Conservation (phyloP, 2,113 vertebrate genomes). For the Petrocephalus zakoni region DNA sequence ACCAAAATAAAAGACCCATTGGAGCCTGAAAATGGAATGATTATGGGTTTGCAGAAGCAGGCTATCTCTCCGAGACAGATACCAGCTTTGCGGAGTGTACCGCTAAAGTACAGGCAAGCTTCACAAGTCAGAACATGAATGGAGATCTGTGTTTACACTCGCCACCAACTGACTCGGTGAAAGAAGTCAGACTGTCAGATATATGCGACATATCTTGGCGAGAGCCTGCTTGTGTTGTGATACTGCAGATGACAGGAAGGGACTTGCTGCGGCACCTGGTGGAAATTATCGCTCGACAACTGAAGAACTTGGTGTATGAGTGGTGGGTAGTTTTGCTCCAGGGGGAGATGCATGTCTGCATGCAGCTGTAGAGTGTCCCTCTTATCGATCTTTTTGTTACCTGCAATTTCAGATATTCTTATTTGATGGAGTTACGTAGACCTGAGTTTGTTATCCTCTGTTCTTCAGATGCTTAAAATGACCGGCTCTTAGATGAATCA, state of each 20-base stretch:
- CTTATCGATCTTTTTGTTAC: background rate
- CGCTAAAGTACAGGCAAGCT: conserved; percentile 8
- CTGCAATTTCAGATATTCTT: background rate
- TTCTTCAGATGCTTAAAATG: background rate
- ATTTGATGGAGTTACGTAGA: background rate
- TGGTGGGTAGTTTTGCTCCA: conserved; percentile 10
- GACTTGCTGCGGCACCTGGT: conserved; percentile 9
- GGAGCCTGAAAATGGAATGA: conserved; percentile 24
- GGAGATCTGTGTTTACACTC: conserved; percentile 29
- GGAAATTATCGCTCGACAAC: conserved; percentile 33
- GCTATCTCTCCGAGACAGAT: conserved; percentile 39
- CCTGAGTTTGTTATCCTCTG: background rate
- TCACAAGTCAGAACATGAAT: conserved; percentile 26
- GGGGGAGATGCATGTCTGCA: background rate
- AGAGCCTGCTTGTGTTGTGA: conserved; percentile 8
- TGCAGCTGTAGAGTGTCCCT: background rate
- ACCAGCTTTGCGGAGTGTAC: conserved; percentile 1
- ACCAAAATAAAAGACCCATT: conserved; percentile 23
- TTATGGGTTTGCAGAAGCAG: conserved; percentile 28
- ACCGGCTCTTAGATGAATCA: background rate
- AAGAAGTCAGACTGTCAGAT: conserved; percentile 16
- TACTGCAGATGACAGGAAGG: conserved; percentile 26
- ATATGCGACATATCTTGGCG: conserved; percentile 1
- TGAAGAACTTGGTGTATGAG: conserved; percentile 27
- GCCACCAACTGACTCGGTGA: background rate